Evolutionary conservation across 2,113 vertebrate genomes (phyloP), one percentile per base, ranked within the genome.

Genomic region (Callipepla squamata): DNA sequence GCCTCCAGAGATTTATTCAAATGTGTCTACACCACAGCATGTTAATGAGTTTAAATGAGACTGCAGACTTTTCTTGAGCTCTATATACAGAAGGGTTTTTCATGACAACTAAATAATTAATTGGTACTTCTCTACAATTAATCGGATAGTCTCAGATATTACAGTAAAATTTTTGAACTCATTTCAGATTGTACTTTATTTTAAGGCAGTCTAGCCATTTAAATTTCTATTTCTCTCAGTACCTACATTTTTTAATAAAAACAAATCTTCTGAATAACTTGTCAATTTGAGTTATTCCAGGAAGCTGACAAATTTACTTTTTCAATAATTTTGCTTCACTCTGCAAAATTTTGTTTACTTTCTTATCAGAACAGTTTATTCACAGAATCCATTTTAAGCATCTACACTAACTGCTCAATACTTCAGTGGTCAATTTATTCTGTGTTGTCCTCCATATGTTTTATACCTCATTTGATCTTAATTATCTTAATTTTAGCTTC

Each of bases 91-190:
- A 13, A 86, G 34, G 44, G 47, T 44, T 19, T 69, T 86, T 78
- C 34, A 40, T 28, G 34, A 28, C 69, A 86, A 80, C 55, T 91
- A 94, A 91, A 95, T 90, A 86, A 96, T 96, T 94, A 75, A 95
- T 92, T 61, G 81, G 48, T 79, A 32, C 11, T 85, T 25, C 26
- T 79, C 36, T 84, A 7, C 66, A 76, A 92, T 93, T 93, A 93
- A 78, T n/a, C 23, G 79, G 86, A 90, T 93, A 87, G 76, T 89
- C 58, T 73, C 69, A 81, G 53, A 87, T 92, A 90, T 76, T 90
- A 68, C n/a, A 61, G 21, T 66, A 87, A 86, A 91, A 82, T 79
- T 87, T 87, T 85, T 48, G 48, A 92, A 18, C 26, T 94, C 5
- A 48, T 93, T 90, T 92, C 22, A 84, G 36, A 61, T 58, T 53